These are phyloP conservation scores for Ateles fusciceps DNA, from an alignment of 2,797 vertebrate species.

Conservation along the genomic window DNA sequence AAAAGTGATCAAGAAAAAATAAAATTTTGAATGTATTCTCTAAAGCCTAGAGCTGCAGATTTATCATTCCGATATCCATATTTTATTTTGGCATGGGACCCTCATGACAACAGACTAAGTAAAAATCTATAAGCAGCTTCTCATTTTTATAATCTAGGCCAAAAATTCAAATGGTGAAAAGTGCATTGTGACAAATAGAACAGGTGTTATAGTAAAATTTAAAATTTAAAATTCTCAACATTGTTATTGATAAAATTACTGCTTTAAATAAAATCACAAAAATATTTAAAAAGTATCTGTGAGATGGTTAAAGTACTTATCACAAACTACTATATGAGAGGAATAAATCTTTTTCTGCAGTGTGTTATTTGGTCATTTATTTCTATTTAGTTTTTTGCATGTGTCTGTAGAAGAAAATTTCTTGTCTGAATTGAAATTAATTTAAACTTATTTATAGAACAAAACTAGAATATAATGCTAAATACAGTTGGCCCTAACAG, in stretches of 20 bases:
- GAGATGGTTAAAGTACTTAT: background rate
- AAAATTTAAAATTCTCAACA: background rate
- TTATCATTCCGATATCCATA: background rate
- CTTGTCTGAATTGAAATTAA: slow-evolving; percentile 27
- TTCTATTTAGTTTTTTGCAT: slow-evolving; percentile 23
- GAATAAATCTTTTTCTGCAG: background rate
- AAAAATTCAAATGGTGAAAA: slow-evolving; percentile 31
- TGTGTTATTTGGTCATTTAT: background rate
- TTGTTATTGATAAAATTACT: background rate
- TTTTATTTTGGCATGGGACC: background rate
- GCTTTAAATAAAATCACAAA: background rate
- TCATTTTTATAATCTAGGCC: background rate
- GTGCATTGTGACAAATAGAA: background rate
- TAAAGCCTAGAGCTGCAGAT: background rate
- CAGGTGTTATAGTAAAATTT: background rate
- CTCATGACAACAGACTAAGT: background rate
- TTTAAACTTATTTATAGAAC: slow-evolving; percentile 23
- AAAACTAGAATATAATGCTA: background rate
- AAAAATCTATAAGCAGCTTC: background rate
- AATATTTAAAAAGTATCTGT: background rate
- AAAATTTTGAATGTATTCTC: background rate
- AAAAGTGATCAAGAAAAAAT: background rate
- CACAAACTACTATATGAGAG: background rate
- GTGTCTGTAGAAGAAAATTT: background rate
- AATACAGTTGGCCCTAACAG: background rate